Conservation (phyloP, 1,140 invertebrate genomes). For the Battus philenor region DNA sequence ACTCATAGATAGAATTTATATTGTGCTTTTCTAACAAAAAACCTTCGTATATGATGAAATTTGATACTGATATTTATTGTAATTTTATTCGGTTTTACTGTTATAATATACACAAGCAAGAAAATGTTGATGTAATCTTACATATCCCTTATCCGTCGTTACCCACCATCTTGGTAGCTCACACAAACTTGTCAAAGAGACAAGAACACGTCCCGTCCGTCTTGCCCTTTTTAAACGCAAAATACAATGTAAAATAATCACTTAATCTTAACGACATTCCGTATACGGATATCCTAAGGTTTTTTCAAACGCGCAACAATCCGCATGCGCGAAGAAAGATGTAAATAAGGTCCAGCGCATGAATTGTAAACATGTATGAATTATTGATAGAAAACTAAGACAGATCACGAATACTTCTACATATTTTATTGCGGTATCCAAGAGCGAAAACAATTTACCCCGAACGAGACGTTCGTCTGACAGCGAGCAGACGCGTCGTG, state of each 20-base stretch:
- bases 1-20: too few species aligned
- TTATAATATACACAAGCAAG: too few species aligned
- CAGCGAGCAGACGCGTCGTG: background rate
- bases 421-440: conserved; percentile 1
- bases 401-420: conserved; percentile 2
- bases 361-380: conserved; percentile 10
- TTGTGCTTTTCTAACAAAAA: too few species aligned
- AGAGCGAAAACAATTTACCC: background rate
- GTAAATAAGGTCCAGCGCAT: conserved; percentile 4
- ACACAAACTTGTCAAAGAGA: conserved; percentile 1
- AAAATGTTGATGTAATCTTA: too few species aligned
- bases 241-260: conserved; percentile 9
- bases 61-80: too few species aligned
- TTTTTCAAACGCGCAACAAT: background rate
- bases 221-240: background rate
- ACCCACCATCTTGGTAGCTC: too few species aligned
- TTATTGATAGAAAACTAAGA: conserved; percentile 13
- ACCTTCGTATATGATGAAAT: too few species aligned
- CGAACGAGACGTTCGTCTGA: background rate
- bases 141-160: too few species aligned
- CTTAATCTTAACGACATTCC: conserved; percentile 4
- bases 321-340: background rate
- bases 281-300: conserved; percentile 9
- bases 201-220: background rate
- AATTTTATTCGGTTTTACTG: too few species aligned